These are phyloP conservation scores for Mythimna loreyi DNA, from an alignment of 2,888 invertebrate species.

Conservation along the genomic window DNA sequence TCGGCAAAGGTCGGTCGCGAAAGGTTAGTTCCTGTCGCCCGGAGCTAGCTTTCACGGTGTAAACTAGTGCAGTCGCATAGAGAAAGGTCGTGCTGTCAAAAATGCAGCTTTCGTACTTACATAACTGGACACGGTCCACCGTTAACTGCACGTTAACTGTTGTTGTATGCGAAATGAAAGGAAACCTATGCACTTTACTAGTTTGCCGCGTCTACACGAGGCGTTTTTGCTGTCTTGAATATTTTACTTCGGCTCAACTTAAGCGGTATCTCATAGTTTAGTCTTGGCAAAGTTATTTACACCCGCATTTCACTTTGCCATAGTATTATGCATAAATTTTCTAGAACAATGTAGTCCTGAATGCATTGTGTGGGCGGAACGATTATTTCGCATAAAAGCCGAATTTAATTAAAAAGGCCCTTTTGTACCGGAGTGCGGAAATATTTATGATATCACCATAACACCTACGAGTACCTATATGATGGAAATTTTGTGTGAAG, in stretches of 20 bases:
- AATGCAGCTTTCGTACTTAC: slow-evolving; percentile 65
- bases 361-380: slow-evolving; percentile 34
- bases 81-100: slow-evolving; percentile 73
- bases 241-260: slow-evolving; percentile 32
- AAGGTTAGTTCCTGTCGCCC: slow-evolving; percentile 87
- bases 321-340: slow-evolving; percentile 41
- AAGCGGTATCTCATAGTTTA: slow-evolving; percentile 35
- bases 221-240: slow-evolving; percentile 38
- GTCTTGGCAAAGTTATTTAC: slow-evolving; percentile 46
- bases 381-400: slow-evolving; percentile 37
- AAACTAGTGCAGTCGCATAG: slow-evolving; percentile 82
- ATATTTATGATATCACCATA: slow-evolving; percentile 6
- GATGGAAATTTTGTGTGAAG: slow-evolving; percentile 1
- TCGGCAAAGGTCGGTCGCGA: slow-evolving; percentile 83
- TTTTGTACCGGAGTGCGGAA: slow-evolving; percentile 1
- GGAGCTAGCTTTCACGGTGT: slow-evolving; percentile 83
- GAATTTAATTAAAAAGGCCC: slow-evolving; percentile 41
- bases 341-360: slow-evolving; percentile 36
- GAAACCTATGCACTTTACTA: slow-evolving; percentile 32
- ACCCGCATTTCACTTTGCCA: slow-evolving; percentile 39
- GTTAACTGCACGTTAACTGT: slow-evolving; percentile 47
- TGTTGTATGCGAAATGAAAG: slow-evolving; percentile 46
- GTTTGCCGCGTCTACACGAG: slow-evolving; percentile 11
- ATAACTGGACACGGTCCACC: slow-evolving; percentile 58
- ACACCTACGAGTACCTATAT: background rate